Evolutionary conservation across 2,797 vertebrate genomes (phyloP).

Genomic region (Cuniculus paca): DNA sequence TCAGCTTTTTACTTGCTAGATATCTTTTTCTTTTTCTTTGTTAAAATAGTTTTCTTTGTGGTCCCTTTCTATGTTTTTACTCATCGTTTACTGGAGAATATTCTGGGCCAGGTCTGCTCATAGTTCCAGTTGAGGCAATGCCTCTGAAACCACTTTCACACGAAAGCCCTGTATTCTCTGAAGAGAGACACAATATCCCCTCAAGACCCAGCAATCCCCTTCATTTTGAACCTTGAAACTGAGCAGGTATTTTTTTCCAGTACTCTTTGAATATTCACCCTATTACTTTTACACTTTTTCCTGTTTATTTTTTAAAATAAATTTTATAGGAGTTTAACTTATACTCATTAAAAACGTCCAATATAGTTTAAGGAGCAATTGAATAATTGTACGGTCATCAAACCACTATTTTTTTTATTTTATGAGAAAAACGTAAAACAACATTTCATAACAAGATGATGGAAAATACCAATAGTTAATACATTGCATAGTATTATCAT

Average conservation of each 20-base stretch:
- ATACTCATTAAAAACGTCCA: not conserved
- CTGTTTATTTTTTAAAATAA: not conserved
- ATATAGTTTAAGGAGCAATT: not conserved
- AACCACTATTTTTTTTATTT: not conserved
- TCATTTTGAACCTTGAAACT: not conserved
- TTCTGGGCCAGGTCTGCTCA: not conserved
- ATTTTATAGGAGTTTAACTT: not conserved
- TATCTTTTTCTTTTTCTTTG: not conserved
- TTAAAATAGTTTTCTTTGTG: constrained; percentile 15
- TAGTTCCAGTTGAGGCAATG: not conserved
- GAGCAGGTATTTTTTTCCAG: not conserved
- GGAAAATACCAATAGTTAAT: not conserved
- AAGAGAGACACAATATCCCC: not conserved
- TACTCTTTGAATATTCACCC: not conserved
- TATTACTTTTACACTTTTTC: not conserved
- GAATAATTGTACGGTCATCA: not conserved
- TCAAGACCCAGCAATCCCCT: not conserved
- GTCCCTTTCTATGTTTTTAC: not conserved
- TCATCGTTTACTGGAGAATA: not conserved
- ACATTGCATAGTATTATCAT: not conserved
- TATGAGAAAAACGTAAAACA: not conserved
- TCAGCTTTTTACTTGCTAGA: not conserved
- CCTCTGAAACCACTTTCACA: not conserved
- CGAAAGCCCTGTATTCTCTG: not conserved
- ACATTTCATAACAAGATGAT: not conserved